A percentile compares a stretch with the other conserved stretches of the same genome.
These are phyloP conservation scores for Probosciger aterrimus DNA, from an alignment of 2,113 vertebrate species.

Conservation along the genomic window DNA sequence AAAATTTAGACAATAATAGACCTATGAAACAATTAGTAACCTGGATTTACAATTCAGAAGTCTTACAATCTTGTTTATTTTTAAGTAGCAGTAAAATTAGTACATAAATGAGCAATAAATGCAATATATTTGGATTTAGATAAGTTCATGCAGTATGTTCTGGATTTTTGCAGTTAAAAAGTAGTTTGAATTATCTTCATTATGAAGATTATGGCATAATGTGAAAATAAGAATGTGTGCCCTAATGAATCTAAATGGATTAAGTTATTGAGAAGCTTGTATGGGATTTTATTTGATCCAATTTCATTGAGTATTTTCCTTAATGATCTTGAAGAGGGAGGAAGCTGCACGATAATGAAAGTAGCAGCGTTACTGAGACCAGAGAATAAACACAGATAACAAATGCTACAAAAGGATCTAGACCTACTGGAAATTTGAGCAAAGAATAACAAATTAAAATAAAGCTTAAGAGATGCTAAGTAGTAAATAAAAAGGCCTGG, in stretches of 20 bases:
- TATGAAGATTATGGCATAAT: background rate
- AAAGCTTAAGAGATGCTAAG: background rate
- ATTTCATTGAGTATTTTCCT: background rate
- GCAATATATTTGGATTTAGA: background rate
- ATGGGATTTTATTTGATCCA: slow-evolving; percentile 45
- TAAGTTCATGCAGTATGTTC: background rate
- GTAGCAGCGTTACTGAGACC: background rate
- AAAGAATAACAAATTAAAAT: background rate
- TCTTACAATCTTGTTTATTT: background rate
- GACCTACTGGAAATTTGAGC: background rate
- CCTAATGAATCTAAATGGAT: slow-evolving; percentile 12
- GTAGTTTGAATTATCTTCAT: background rate
- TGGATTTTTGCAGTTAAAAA: slow-evolving; percentile 26
- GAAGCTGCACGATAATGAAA: background rate
- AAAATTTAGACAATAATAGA: slow-evolving; percentile 45
- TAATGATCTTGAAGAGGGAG: background rate
- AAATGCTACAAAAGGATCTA: background rate
- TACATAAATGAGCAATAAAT: background rate
- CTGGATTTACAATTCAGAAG: background rate
- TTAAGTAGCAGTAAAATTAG: background rate
- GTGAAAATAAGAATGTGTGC: background rate
- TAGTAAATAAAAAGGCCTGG: background rate
- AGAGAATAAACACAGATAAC: background rate
- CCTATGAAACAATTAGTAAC: slow-evolving; percentile 30
- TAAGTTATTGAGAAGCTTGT: slow-evolving; percentile 12